These are phyloP conservation scores for Hypsopygia costalis DNA, from an alignment of 2,888 invertebrate species.

Conservation along the genomic window DNA sequence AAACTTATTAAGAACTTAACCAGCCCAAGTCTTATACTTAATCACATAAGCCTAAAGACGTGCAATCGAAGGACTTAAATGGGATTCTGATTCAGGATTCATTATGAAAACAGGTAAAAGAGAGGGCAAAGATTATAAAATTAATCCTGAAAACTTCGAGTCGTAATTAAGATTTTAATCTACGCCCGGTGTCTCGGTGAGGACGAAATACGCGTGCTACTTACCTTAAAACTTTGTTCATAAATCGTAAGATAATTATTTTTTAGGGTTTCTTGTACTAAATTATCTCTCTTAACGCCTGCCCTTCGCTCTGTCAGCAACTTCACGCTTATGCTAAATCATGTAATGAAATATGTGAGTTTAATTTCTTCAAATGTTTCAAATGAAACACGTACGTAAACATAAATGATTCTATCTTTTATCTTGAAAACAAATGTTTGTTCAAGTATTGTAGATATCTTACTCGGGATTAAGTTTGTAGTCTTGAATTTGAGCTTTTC, in stretches of 20 bases:
- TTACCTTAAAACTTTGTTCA: constrained; percentile 55
- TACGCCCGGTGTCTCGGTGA: constrained; percentile 40
- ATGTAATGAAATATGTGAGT: background rate
- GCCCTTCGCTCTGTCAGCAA: constrained; percentile 10
- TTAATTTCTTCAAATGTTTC: background rate
- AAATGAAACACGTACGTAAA: background rate
- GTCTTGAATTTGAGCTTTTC: constrained; percentile 1
- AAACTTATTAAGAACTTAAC: constrained; percentile 4
- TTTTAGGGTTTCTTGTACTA: constrained; percentile 33
- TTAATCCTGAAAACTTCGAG: constrained; percentile 60
- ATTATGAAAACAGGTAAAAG: constrained; percentile 34
- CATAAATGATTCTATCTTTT: background rate
- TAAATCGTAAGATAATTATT: constrained; percentile 63
- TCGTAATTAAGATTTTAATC: constrained; percentile 73
- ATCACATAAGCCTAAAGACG: constrained; percentile 10
- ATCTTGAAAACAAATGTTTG: background rate
- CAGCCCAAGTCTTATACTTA: constrained; percentile 3
- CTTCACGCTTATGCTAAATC: background rate
- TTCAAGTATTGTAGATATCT: constrained; percentile 1
- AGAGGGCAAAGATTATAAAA: constrained; percentile 55
- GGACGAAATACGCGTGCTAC: constrained; percentile 47
- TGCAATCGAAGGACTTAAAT: constrained; percentile 24
- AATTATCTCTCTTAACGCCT: constrained; percentile 18
- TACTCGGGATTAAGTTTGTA: background rate
- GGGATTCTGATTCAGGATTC: constrained; percentile 32